These are phyloP conservation scores for Sarcophaga carnaria DNA, from an alignment of 2,888 invertebrate genomes.

Conservation along the genomic window DNA sequence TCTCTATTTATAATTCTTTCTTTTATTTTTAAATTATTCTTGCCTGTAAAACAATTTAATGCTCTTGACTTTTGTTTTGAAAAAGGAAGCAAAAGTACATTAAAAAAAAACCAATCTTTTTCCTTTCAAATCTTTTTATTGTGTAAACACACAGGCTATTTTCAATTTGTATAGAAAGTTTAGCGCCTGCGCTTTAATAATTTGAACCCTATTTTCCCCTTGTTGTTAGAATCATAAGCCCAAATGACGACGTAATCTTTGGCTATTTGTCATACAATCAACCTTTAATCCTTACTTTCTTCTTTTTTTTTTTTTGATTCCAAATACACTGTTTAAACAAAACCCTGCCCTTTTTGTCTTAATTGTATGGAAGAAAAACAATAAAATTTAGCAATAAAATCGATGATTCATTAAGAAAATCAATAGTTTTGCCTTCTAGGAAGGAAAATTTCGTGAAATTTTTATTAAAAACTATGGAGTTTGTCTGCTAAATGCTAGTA, in stretches of 20 bases:
- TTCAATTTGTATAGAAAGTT: constrained; percentile 37
- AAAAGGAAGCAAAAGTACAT: not conserved
- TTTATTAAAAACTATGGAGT: too few relatives aligned
- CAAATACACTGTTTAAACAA: constrained; percentile 3
- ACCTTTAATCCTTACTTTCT: not conserved
- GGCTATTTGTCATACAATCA: constrained; percentile 32
- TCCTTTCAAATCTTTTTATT: constrained; percentile 8
- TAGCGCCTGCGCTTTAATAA: constrained; percentile 54
- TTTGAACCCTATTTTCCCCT: too few relatives aligned
- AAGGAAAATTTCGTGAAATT: too few relatives aligned
- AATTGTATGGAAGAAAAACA: too few relatives aligned
- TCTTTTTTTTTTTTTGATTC: not conserved
- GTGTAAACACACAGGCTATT: constrained; percentile 18
- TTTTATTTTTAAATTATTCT: not conserved
- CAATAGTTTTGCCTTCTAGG: too few relatives aligned
- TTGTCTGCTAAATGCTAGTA: too few relatives aligned
- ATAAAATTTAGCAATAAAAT: too few relatives aligned
- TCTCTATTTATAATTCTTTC: not conserved
- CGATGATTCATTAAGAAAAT: too few relatives aligned
- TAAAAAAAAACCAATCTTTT: not conserved
- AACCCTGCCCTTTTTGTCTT: constrained; percentile 58
- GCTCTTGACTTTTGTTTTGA: constrained; percentile 59
- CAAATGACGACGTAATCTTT: constrained; percentile 52
- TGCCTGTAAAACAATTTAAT: constrained; percentile 21
- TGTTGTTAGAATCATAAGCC: constrained; percentile 9